Evolutionary conservation across 2,888 invertebrate genomes (phyloP).

Genomic region (Drosophila austrosaltans): DNA sequence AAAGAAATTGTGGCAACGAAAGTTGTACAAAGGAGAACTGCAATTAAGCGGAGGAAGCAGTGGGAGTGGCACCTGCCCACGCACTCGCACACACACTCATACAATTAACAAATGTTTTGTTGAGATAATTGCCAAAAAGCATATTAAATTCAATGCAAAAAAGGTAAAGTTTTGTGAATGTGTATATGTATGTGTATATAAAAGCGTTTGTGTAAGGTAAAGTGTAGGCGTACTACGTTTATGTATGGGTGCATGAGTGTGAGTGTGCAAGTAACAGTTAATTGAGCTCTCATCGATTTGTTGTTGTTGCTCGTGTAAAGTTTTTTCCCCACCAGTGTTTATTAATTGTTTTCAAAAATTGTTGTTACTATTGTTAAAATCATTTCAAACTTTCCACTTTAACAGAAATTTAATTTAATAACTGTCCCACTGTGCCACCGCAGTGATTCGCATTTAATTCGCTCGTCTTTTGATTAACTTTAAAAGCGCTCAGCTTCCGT

Average conservation of each 20-base stretch:
- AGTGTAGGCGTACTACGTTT: constrained; percentile 50
- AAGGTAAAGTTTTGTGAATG: constrained; percentile 59
- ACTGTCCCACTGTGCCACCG: constrained; percentile 21
- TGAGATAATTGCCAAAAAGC: constrained; percentile 60
- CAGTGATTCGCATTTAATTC: constrained; percentile 23
- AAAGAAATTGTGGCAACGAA: constrained; percentile 63
- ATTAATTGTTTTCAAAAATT: constrained; percentile 27
- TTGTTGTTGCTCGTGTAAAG: constrained; percentile 8
- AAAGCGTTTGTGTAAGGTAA: constrained; percentile 6
- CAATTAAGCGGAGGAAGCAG: constrained; percentile 8
- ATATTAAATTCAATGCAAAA: constrained; percentile 55
- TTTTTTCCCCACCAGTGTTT: constrained; percentile 13
- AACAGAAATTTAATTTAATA: not conserved
- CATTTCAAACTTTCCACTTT: constrained; percentile 47
- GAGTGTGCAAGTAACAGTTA: constrained; percentile 33
- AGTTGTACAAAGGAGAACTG: constrained; percentile 48
- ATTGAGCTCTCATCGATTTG: constrained; percentile 58
- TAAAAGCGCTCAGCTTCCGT: constrained; percentile 60
- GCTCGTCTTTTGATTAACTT: constrained; percentile 46
- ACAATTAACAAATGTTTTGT: constrained; percentile 55
- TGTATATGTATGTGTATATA: constrained; percentile 43
- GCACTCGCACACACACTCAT: constrained; percentile 26
- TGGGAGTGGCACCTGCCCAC: constrained; percentile 57
- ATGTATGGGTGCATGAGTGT: constrained; percentile 26
- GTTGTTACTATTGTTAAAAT: constrained; percentile 32